Percentiles rank a stretch among this genome's conserved stretches.
These are phyloP conservation scores for Drosophila asahinai DNA, from an alignment of 1,140 invertebrate species.

Conservation along the genomic window DNA sequence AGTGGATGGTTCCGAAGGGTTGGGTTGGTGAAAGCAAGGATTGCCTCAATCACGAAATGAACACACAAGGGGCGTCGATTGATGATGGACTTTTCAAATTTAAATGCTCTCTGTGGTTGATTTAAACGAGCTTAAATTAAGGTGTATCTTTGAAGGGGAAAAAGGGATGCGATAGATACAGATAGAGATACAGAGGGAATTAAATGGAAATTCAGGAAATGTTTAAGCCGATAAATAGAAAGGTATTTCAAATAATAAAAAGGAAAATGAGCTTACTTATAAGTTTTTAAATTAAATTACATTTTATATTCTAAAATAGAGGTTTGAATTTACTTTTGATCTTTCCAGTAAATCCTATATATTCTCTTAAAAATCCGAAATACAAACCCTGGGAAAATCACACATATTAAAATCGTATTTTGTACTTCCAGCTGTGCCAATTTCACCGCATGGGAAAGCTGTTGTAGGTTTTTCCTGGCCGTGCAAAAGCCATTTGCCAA, in stretches of 20 bases:
- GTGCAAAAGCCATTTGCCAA: conserved; percentile 76
- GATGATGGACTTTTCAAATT: conserved; percentile 40
- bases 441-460: conserved; percentile 7
- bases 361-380: background rate
- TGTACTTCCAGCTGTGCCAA: conserved; percentile 43
- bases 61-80: conserved; percentile 28
- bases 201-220: too few species aligned
- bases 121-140: conserved; percentile 14
- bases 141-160: background rate
- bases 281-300: too few species aligned
- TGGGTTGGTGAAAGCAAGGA: conserved; percentile 19
- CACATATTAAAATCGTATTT: conserved; percentile 31
- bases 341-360: too few species aligned
- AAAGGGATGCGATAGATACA: background rate
- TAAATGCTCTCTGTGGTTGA: conserved; percentile 28
- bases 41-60: conserved; percentile 69
- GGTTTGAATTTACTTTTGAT: too few species aligned
- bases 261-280: background rate
- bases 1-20: conserved; percentile 2
- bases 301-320: background rate
- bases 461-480: conserved; percentile 15
- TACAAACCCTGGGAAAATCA: background rate
- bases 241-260: background rate
- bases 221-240: background rate
- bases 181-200: background rate